Evolutionary conservation across 2,888 invertebrate species (phyloP).

Genomic region (Tenthredo amoena): DNA sequence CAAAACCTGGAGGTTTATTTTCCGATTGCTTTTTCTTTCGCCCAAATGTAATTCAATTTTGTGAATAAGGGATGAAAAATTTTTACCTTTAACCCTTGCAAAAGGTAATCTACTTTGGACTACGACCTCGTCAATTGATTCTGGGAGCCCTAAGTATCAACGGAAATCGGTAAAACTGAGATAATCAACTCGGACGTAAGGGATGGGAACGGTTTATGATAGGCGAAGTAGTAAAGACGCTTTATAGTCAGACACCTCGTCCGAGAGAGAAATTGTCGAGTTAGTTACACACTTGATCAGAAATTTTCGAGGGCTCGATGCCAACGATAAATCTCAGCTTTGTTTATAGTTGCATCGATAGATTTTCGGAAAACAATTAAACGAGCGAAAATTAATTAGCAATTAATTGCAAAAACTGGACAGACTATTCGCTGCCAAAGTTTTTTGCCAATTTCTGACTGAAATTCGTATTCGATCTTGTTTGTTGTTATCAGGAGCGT

Average conservation of each 20-base stretch:
- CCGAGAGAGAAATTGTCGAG: background rate
- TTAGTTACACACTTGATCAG: background rate
- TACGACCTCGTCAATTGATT: slow-evolving; percentile 5
- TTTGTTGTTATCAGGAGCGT: background rate
- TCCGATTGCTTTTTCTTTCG: background rate
- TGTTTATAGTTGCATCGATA: too few species aligned
- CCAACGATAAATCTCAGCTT: background rate
- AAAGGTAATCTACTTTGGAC: background rate
- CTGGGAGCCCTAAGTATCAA: background rate
- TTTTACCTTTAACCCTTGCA: background rate
- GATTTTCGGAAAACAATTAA: too few species aligned
- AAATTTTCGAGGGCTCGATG: background rate
- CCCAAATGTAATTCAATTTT: background rate
- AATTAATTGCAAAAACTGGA: too few species aligned
- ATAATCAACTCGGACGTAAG: background rate
- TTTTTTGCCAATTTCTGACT: too few species aligned
- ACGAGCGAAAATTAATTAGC: too few species aligned
- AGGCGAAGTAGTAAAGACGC: slow-evolving; percentile 37
- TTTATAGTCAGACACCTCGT: slow-evolving; percentile 42
- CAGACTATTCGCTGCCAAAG: background rate
- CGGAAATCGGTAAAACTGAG: slow-evolving; percentile 7
- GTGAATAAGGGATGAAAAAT: background rate
- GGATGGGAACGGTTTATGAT: slow-evolving; percentile 14
- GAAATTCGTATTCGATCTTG: too few species aligned
- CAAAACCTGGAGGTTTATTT: background rate